These are phyloP conservation scores for Epinephelus lanceolatus DNA, from an alignment of 2,113 vertebrate species.

Conservation along the genomic window DNA sequence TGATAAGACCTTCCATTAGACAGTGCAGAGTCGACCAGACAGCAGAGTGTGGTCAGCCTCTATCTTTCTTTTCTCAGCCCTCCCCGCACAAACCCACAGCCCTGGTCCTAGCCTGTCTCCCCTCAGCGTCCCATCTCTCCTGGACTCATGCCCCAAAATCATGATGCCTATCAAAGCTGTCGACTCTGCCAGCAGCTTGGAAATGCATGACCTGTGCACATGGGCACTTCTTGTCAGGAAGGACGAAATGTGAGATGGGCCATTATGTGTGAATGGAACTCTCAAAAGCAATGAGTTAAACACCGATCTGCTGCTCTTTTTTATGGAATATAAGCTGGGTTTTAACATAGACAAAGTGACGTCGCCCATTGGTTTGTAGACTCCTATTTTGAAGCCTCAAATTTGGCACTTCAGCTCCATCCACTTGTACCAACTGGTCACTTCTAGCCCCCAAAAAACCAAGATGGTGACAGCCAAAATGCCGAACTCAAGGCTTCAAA, in stretches of 20 bases:
- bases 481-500: no score
- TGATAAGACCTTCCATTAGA: slow-evolving; percentile 85
- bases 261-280: neutral
- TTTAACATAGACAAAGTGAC: neutral
- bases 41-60: slow-evolving; percentile 68
- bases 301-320: neutral
- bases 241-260: neutral
- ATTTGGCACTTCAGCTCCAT: no score
- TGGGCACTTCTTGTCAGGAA: neutral
- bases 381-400: no score
- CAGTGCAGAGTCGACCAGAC: slow-evolving; percentile 61
- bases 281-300: neutral
- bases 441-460: no score
- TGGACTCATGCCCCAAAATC: slow-evolving; percentile 47
- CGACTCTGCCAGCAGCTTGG: slow-evolving; percentile 7
- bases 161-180: slow-evolving; percentile 45
- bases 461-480: no score
- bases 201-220: slow-evolving; percentile 27
- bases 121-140: slow-evolving; percentile 38
- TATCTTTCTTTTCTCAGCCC: slow-evolving; percentile 43
- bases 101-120: slow-evolving; percentile 15
- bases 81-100: slow-evolving; percentile 7
- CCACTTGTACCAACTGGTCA: no score
- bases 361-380: no score
- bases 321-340: neutral